A percentile compares a stretch with the other conserved stretches of the same genome.
Evolutionary conservation across 1,140 invertebrate genomes (phyloP).

Genomic region (Chironomus striatipennis): DNA sequence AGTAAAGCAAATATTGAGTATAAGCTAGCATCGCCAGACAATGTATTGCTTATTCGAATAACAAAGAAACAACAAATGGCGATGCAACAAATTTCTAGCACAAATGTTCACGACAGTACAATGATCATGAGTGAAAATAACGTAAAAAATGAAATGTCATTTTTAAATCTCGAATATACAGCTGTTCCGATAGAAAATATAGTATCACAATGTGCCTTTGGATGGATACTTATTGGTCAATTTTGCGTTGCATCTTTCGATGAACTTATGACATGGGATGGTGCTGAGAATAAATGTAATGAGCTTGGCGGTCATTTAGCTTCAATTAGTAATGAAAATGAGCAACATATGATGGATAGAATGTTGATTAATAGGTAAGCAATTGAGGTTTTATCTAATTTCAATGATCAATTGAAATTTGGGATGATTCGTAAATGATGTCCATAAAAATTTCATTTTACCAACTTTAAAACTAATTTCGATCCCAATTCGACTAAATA

Average conservation of each 20-base stretch:
- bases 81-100: background rate
- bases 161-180: constrained; percentile 35
- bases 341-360: constrained; percentile 51
- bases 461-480: too few species aligned
- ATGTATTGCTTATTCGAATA: constrained; percentile 15
- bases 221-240: constrained; percentile 50
- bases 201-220: constrained; percentile 50
- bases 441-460: too few species aligned
- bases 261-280: constrained; percentile 48
- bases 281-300: constrained; percentile 54
- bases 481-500: too few species aligned
- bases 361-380: constrained; percentile 51
- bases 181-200: constrained; percentile 46
- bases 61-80: background rate
- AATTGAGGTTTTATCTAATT: background rate
- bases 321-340: constrained; percentile 49
- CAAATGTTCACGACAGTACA: too few species aligned
- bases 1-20: background rate
- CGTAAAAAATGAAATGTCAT: constrained; percentile 24
- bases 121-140: too few species aligned
- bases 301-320: constrained; percentile 54
- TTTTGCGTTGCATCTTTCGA: constrained; percentile 54
- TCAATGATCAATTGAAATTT: background rate
- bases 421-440: too few species aligned
- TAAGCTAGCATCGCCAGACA: background rate